phyloP scores from a whole-genome alignment of 1,140 invertebrate species.

The Trichogramma pretiosum region DNA sequence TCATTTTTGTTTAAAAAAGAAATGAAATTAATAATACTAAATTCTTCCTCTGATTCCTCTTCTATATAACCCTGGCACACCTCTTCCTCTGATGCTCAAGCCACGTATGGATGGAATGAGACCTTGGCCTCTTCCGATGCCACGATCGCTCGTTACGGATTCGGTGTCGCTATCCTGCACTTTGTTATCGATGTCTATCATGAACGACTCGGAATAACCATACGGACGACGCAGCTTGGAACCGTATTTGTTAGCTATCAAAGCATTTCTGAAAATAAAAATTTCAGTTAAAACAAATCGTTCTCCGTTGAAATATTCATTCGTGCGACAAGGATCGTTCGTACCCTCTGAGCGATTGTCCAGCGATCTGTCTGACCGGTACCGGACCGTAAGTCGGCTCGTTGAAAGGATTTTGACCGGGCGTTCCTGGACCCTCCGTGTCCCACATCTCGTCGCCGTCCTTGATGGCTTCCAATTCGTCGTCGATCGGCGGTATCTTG shows the following conservation, averaged over 20 bases:
- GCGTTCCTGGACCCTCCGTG: too few relatives aligned
- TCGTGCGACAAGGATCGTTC: too few relatives aligned
- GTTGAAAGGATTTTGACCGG: background rate
- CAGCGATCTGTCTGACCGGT: background rate
- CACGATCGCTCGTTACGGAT: constrained; percentile 20
- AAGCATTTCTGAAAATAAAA: constrained; percentile 6
- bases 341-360: background rate
- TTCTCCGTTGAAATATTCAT: too few relatives aligned
- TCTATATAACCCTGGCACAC: background rate
- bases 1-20: background rate
- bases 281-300: too few relatives aligned
- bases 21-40: background rate
- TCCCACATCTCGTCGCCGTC: background rate
- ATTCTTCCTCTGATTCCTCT: constrained; percentile 12
- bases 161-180: constrained; percentile 18
- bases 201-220: constrained; percentile 21
- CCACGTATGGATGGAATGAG: background rate
- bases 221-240: constrained; percentile 14
- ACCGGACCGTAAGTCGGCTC: background rate
- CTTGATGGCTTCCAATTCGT: background rate
- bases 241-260: background rate
- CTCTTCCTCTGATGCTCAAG: background rate
- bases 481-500: background rate
- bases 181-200: background rate
- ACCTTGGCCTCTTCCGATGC: constrained; percentile 20